These are phyloP conservation scores for Asteroscopus sphinx DNA, from an alignment of 2,888 invertebrate species.

Conservation along the genomic window DNA sequence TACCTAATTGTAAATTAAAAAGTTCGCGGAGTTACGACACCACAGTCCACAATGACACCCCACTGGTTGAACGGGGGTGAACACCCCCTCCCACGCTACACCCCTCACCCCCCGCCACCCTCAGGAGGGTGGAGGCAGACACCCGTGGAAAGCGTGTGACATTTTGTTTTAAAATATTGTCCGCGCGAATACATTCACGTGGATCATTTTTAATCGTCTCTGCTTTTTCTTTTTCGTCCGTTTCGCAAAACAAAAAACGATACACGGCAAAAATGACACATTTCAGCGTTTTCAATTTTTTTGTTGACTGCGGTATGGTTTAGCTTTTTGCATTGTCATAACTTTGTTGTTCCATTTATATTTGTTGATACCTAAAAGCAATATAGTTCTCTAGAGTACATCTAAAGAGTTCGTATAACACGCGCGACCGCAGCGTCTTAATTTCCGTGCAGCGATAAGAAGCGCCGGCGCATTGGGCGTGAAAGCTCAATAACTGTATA, in stretches of 20 bases:
- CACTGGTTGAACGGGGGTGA: constrained; percentile 69
- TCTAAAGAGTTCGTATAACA: constrained; percentile 62
- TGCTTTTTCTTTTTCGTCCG: constrained; percentile 75
- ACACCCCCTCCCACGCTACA: constrained; percentile 59
- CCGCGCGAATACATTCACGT: constrained; percentile 88
- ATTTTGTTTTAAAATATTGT: constrained; percentile 90
- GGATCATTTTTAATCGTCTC: constrained; percentile 87
- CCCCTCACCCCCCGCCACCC: constrained; percentile 54
- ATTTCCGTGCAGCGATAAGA: constrained; percentile 77
- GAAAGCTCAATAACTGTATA: constrained; percentile 78
- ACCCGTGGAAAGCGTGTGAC: constrained; percentile 89
- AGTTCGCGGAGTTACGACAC: constrained; percentile 90
- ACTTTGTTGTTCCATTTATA: constrained; percentile 5
- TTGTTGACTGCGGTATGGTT: constrained; percentile 42
- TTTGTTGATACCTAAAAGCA: background rate
- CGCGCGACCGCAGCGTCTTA: constrained; percentile 71
- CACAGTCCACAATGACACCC: constrained; percentile 90
- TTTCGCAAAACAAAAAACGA: constrained; percentile 55
- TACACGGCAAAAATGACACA: constrained; percentile 50
- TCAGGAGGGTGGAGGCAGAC: constrained; percentile 74
- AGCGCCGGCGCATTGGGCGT: constrained; percentile 80
- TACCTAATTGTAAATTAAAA: constrained; percentile 90
- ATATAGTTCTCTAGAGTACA: constrained; percentile 14
- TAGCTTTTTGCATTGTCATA: constrained; percentile 43
- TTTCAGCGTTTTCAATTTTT: constrained; percentile 55